Percentiles rank a stretch among this genome's conserved stretches.
These are phyloP conservation scores for Meliscaeva auricollis DNA, from an alignment of 2,888 invertebrate genomes.

Conservation along the genomic window DNA sequence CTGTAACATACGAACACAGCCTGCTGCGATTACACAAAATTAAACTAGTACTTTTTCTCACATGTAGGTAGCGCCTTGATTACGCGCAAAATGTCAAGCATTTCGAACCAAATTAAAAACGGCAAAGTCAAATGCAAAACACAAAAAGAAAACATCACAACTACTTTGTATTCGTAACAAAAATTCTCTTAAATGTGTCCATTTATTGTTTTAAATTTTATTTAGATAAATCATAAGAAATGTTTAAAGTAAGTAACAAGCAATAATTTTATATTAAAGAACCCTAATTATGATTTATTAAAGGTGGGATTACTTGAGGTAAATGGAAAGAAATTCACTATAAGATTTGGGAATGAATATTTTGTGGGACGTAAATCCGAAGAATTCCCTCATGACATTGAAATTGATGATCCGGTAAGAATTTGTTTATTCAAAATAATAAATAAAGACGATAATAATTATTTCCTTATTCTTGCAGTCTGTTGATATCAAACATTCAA, in stretches of 20 bases:
- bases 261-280: background rate
- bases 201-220: background rate
- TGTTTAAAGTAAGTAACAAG: conserved; percentile 21
- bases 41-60: background rate
- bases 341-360: conserved; percentile 51
- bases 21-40: background rate
- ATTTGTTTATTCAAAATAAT: background rate
- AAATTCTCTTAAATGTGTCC: conserved; percentile 3
- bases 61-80: background rate
- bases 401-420: conserved; percentile 62
- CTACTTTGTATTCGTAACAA: background rate
- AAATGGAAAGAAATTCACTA: conserved; percentile 31
- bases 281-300: background rate
- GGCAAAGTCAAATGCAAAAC: too few relatives aligned
- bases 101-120: conserved; percentile 12
- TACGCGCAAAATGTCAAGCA: conserved; percentile 24
- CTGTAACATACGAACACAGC: background rate
- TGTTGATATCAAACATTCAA: conserved; percentile 63
- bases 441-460: background rate
- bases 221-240: background rate
- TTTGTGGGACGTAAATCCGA: conserved; percentile 41
- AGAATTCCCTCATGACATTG: conserved; percentile 53
- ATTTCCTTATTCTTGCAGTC: conserved; percentile 31
- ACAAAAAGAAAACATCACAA: conserved; percentile 8
- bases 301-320: conserved; percentile 56